phyloP scores from a whole-genome alignment of 2,888 invertebrate genomes.

The Caenorhabditis drosophilae region DNA sequence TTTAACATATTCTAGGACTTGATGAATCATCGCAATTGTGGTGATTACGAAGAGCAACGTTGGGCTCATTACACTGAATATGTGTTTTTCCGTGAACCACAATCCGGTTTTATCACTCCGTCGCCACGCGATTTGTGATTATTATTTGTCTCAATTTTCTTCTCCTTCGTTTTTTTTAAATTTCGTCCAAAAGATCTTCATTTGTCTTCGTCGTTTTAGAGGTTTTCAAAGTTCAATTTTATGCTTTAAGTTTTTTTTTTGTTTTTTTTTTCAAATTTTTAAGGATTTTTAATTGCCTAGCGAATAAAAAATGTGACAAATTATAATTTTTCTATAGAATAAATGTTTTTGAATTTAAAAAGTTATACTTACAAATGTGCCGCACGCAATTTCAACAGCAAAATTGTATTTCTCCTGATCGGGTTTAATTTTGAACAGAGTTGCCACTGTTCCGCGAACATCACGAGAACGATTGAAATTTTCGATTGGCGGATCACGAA shows the following conservation, averaged over 20 bases:
- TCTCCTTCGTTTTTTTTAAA: too few relatives aligned
- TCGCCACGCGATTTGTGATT: slow-evolving; percentile 37
- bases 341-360: slow-evolving; percentile 3
- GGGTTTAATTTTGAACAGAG: slow-evolving; percentile 77
- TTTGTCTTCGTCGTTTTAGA: too few relatives aligned
- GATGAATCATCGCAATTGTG: slow-evolving; percentile 73
- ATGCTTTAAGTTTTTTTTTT: too few relatives aligned
- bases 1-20: slow-evolving; percentile 50
- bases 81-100: slow-evolving; percentile 80
- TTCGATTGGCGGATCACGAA: slow-evolving; percentile 14
- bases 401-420: slow-evolving; percentile 74
- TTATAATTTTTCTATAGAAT: neutral
- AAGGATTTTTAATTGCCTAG: too few relatives aligned
- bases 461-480: slow-evolving; percentile 25
- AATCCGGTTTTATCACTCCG: slow-evolving; percentile 36
- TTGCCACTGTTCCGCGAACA: slow-evolving; percentile 79
- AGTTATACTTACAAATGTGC: slow-evolving; percentile 77
- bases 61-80: slow-evolving; percentile 99
- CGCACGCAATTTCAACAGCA: slow-evolving; percentile 85
- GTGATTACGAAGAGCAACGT: slow-evolving; percentile 95
- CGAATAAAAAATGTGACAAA: too few relatives aligned
- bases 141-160: neutral
- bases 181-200: too few relatives aligned
- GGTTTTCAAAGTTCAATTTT: too few relatives aligned
- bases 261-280: too few relatives aligned